Evolutionary conservation across 2,113 vertebrate species (phyloP).

Genomic region (Microtus montanus): DNA sequence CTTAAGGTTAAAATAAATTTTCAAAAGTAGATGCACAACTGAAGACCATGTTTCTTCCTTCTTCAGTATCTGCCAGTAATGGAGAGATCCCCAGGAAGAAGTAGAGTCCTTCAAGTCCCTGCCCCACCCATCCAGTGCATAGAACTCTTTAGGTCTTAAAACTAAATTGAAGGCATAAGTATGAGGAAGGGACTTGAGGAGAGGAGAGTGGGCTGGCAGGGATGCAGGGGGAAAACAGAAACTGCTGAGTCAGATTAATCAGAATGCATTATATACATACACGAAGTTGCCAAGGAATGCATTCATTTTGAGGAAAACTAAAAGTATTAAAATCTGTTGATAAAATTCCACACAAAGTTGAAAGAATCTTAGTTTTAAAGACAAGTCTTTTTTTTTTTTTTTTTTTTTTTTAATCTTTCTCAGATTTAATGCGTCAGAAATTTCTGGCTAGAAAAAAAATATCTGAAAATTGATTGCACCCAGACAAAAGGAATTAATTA

Average conservation of each 20-base stretch:
- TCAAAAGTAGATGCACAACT: background rate
- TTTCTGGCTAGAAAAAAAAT: background rate
- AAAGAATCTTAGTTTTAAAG: background rate
- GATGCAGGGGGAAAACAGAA: background rate
- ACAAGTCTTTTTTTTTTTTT: background rate
- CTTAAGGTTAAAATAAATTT: background rate
- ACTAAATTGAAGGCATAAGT: too few relatives aligned
- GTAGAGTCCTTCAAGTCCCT: too few relatives aligned
- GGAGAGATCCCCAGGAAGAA: background rate
- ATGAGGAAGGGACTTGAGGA: background rate
- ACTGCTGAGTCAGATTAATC: background rate
- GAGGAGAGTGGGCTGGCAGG: background rate
- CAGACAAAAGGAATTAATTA: conserved; percentile 4
- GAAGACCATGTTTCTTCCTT: background rate
- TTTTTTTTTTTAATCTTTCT: background rate
- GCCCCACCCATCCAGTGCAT: accelerated
- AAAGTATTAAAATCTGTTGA: background rate
- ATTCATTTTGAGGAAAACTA: background rate
- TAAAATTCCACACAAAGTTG: background rate
- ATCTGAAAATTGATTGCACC: conserved; percentile 24
- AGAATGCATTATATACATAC: background rate
- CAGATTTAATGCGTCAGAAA: conserved; percentile 27
- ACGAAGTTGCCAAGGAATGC: too few relatives aligned
- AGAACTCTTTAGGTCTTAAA: background rate
- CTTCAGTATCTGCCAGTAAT: too few relatives aligned